A percentile compares a stretch with the other conserved stretches of the same genome.
Evolutionary conservation across 2,797 vertebrate species (phyloP).

Genomic region (Eupleurogrammus muticus): DNA sequence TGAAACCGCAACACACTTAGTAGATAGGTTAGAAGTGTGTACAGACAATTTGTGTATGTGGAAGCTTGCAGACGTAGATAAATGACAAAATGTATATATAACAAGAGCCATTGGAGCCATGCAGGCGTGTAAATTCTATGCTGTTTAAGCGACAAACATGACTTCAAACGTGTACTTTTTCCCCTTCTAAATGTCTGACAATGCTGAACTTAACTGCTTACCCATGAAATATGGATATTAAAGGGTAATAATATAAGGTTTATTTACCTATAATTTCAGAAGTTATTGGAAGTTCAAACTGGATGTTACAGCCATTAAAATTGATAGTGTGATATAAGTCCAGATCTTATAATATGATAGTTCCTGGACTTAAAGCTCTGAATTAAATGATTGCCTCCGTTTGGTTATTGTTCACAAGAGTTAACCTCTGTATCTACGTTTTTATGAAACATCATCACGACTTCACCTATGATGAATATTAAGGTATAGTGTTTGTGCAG

Average conservation of each 20-base stretch:
- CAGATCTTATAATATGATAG: too few relatives aligned
- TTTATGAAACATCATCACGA: background rate
- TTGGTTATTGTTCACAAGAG: background rate
- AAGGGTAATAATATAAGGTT: background rate
- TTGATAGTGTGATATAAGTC: background rate
- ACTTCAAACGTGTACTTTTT: too few relatives aligned
- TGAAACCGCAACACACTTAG: too few relatives aligned
- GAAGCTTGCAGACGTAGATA: too few relatives aligned
- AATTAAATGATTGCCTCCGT: background rate
- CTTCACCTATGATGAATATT: conserved; percentile 10
- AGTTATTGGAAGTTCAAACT: background rate
- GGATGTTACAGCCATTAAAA: background rate
- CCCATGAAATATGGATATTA: background rate
- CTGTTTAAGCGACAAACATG: too few relatives aligned
- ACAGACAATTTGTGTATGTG: too few relatives aligned
- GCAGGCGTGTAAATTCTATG: too few relatives aligned
- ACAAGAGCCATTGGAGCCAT: too few relatives aligned
- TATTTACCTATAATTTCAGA: background rate
- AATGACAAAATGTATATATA: too few relatives aligned
- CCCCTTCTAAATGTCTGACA: background rate
- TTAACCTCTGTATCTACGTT: background rate
- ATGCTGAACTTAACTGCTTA: background rate
- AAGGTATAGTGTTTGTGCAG: conserved; percentile 10
- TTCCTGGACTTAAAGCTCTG: background rate
- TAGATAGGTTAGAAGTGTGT: too few relatives aligned